Evolutionary conservation across 2,888 invertebrate species (phyloP), one percentile per base, ranked within the genome.

Genomic region (Drosophila emarginata): DNA sequence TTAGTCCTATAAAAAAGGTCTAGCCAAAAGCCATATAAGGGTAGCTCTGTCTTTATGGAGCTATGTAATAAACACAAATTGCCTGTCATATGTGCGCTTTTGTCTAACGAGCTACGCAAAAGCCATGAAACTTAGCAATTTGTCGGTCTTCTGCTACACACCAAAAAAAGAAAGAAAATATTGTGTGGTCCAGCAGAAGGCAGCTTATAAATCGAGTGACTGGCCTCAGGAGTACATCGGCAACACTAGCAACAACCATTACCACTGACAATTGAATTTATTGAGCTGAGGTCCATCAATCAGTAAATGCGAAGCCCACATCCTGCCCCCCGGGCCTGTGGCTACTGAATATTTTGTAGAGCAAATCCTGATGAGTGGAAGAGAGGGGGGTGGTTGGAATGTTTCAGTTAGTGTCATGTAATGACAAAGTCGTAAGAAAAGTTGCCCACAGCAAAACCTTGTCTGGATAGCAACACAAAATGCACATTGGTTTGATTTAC

Each of bases 11-110:
- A 79, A 81, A 80, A 76, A 86, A 86, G 84, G 74, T 78, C 84
- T 54, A 50, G 53, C 64, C 63, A 51, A 58, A 57, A 51, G 63
- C 57, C 63, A 50, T 23, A 36, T 18, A n/a, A 18, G 54, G 14
- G 12, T 54, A 45, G 11, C 45, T 18, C 45, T 21, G 54, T 54
- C 15, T 36, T 11, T 36, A 21, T 54, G 18, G 9, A 60, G 72
- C 68, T 72, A 63, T 72, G 77, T 76, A 85, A 87, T 81, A 87
- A 82, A 87, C 87, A 87, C 82, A 82, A 82, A 82, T 82, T 77
- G 85, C 87, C 64, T 85, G 82, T 82, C 87, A 82, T 87, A 87
- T 87, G 82, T 87, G 79, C 65, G 74, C 45, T 69, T 77, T 86
- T 76, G 61, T 61, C 61, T 83, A 81, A 87, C 87, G 87, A 81